Base-by-base conservation (phyloP, 2,113 vertebrate genomes). In the Trichomycterus rosablanca region DNA sequence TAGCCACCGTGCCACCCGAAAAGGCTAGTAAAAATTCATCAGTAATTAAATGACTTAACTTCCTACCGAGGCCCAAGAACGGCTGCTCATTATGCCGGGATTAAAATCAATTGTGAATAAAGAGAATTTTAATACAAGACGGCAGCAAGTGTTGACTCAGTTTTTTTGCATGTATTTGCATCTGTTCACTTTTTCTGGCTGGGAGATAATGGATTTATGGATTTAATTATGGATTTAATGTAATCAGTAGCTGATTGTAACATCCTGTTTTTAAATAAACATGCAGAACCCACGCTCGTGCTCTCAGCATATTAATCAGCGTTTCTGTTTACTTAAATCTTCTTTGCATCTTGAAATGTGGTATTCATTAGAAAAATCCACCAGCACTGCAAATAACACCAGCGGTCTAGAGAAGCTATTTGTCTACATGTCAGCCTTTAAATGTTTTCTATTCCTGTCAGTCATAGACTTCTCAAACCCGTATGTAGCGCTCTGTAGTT, bases 221-320 rank as follows among this genome's bases (percentile, higher is more conserved):
- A 55, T 10, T 11, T 40, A 43, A 43, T 26, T 23, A 26, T 43
- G 37, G 15, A 16, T 12, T 14, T 37, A 15, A 40, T 56, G 37
- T 39, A 40, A 42, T 56, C 53, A 26, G 53, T 12, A 26, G 53
- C 53, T 54, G 52, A 54, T 39, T 54, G 52, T 54, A 11, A 4
- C 34, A 37, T 37, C 34, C 34, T 54, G 12, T 9, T 24, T 56
- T 11, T 10, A 16, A 24, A 19, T 23, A 23, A 23, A 26, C 12
- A 54, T 19, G 32, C 16, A 23, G 19, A 4, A 5, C 23, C 8
- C 16, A 1, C 53, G 5, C 22, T 24, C 35, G 37, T 12, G 19
- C 37, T 15, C 35, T 40, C 23, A 42, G 53, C 35, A 26, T 56
- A 16, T 42, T 15, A 42, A 28, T 40, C 37, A 40, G 34, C 34